phyloP scores from a whole-genome alignment of 2,113 vertebrate species.

The Vidua macroura region DNA sequence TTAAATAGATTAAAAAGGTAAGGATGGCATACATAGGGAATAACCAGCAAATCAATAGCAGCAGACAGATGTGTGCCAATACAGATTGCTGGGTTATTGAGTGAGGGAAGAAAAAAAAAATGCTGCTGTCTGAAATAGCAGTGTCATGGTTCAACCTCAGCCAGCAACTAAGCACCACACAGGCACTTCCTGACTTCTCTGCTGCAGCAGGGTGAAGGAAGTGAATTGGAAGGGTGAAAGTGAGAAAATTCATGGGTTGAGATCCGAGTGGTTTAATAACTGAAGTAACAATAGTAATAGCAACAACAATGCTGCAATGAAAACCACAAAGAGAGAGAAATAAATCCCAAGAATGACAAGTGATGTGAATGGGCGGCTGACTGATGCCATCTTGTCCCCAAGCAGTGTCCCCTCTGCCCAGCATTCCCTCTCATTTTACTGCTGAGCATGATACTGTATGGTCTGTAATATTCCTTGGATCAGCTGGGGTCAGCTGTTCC shows the following conservation, averaged over 20 bases:
- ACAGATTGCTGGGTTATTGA: not conserved
- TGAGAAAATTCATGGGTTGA: not conserved
- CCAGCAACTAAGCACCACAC: not conserved
- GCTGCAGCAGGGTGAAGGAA: not conserved
- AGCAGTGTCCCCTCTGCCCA: not conserved
- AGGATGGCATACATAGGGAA: not conserved
- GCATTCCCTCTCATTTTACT: not conserved
- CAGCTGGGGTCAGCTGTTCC: not conserved
- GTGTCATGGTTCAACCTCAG: not conserved
- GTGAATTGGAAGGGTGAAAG: not conserved
- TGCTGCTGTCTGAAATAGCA: not conserved
- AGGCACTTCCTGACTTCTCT: not conserved
- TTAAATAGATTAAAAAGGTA: not conserved
- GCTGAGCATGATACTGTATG: not conserved
- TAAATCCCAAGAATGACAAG: not conserved
- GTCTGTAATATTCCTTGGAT: not conserved
- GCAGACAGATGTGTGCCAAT: not conserved
- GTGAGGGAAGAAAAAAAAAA: not conserved
- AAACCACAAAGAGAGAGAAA: not conserved
- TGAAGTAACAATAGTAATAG: not conserved
- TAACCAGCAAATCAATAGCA: not conserved
- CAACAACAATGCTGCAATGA: fast-evolving
- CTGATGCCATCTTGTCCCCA: fast-evolving
- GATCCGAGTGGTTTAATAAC: not conserved
- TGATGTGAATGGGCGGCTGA: not conserved